A percentile compares a stretch with the other conserved stretches of the same genome.
Evolutionary conservation across 1,140 invertebrate species (phyloP).

Genomic region (Brachionus plicatilis): DNA sequence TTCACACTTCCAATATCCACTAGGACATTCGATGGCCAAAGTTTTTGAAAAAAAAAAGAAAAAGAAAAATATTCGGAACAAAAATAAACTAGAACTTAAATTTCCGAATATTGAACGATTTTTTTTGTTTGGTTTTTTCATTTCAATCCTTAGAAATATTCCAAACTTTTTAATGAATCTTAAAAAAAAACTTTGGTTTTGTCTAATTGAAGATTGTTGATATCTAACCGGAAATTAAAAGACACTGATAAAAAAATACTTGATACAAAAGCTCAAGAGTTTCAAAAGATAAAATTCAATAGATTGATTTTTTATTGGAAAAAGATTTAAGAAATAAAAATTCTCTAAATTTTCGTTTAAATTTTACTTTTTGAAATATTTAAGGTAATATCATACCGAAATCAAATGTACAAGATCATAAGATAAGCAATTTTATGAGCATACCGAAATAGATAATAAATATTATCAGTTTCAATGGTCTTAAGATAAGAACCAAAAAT

Average conservation of each 20-base stretch:
- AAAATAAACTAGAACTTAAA: not conserved
- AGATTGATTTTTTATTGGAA: not conserved
- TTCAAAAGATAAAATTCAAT: not conserved
- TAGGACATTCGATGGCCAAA: not conserved
- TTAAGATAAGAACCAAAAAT: not conserved
- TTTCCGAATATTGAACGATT: not conserved
- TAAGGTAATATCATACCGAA: not conserved
- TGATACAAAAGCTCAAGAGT: not conserved
- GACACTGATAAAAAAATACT: not conserved
- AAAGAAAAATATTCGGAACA: not conserved
- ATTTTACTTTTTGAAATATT: not conserved
- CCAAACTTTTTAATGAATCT: not conserved
- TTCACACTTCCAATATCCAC: conserved; percentile 5
- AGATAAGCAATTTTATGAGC: not conserved
- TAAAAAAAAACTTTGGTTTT: not conserved
- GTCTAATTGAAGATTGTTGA: not conserved
- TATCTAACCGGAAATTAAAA: not conserved
- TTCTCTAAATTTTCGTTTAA: not conserved
- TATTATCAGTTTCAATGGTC: not conserved
- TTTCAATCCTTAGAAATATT: not conserved
- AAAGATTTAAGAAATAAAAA: not conserved
- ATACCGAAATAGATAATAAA: not conserved
- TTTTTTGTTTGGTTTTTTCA: not conserved
- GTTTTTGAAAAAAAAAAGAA: not conserved
- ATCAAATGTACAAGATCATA: not conserved